phyloP scores from a whole-genome alignment of 2,888 invertebrate species.

The Microplitis manilae region DNA sequence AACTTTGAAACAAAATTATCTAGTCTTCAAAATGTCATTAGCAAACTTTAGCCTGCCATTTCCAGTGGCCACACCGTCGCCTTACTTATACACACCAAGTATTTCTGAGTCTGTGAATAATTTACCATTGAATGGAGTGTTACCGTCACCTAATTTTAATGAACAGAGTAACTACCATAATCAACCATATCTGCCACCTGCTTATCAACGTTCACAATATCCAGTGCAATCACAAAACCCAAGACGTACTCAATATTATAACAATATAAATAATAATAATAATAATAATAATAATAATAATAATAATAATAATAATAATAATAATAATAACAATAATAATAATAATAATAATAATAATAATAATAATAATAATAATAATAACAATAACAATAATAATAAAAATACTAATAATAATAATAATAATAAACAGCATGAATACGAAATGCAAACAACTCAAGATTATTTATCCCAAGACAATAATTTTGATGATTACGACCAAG shows the following conservation, averaged over 20 bases:
- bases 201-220: slow-evolving; percentile 59
- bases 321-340: slow-evolving; percentile 46
- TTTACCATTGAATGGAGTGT: slow-evolving; percentile 61
- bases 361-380: slow-evolving; percentile 47
- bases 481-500: slow-evolving; percentile 60
- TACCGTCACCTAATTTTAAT: slow-evolving; percentile 57
- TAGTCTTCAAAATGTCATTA: slow-evolving; percentile 62
- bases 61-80: slow-evolving; percentile 63
- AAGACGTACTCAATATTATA: slow-evolving; percentile 42
- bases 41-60: slow-evolving; percentile 67
- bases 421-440: slow-evolving; percentile 44
- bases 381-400: slow-evolving; percentile 42
- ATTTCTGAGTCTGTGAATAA: slow-evolving; percentile 57
- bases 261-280: slow-evolving; percentile 43
- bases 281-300: slow-evolving; percentile 43
- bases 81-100: slow-evolving; percentile 62
- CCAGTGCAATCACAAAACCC: slow-evolving; percentile 51
- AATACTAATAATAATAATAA: slow-evolving; percentile 46
- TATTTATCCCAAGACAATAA: slow-evolving; percentile 54
- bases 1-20: slow-evolving; percentile 27
- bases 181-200: slow-evolving; percentile 62
- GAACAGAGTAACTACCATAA: slow-evolving; percentile 59
- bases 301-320: slow-evolving; percentile 45
- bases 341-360: slow-evolving; percentile 42
- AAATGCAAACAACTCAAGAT: slow-evolving; percentile 30